Percentiles rank a stretch among this genome's conserved stretches.
phyloP scores from a whole-genome alignment of 2,113 vertebrate species.

The Heterotis niloticus region DNA sequence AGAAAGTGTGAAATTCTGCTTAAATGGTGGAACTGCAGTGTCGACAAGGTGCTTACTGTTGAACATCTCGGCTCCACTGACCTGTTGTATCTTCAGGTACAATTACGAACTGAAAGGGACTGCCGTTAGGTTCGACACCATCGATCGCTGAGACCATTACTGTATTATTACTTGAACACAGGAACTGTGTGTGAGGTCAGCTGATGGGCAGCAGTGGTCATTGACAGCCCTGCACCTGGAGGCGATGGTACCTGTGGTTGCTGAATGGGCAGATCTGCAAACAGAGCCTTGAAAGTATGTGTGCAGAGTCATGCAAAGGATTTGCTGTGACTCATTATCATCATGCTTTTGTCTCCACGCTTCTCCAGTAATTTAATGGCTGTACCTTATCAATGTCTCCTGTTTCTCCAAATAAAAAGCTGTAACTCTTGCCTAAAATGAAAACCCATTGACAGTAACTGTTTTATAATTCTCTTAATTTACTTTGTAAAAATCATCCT shows the following conservation, averaged over 20 bases:
- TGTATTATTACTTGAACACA: constrained; percentile 65
- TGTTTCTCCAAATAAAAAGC: too few species aligned
- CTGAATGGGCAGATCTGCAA: constrained; percentile 65
- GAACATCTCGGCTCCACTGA: constrained; percentile 67
- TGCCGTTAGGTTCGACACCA: constrained; percentile 63
- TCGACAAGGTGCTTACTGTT: constrained; percentile 73
- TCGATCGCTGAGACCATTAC: constrained; percentile 73
- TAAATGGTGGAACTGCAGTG: not conserved
- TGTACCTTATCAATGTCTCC: too few species aligned
- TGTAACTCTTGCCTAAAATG: too few species aligned
- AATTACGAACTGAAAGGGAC: constrained; percentile 74
- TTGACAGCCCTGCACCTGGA: constrained; percentile 79
- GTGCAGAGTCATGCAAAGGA: too few species aligned
- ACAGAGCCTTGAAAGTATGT: not conserved
- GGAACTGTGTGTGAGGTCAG: constrained; percentile 50
- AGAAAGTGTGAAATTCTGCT: too few species aligned
- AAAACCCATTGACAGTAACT: too few species aligned
- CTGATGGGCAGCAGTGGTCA: constrained; percentile 82
- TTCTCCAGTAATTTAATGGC: too few species aligned
- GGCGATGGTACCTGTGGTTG: constrained; percentile 79
- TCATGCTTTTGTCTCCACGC: too few species aligned
- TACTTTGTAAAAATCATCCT: too few species aligned
- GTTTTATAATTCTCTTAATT: too few species aligned
- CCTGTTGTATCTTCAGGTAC: constrained; percentile 64
- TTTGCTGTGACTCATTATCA: too few species aligned